Evolutionary conservation across 2,888 invertebrate genomes (phyloP).

Genomic region (Dicranocentrus wangi): DNA sequence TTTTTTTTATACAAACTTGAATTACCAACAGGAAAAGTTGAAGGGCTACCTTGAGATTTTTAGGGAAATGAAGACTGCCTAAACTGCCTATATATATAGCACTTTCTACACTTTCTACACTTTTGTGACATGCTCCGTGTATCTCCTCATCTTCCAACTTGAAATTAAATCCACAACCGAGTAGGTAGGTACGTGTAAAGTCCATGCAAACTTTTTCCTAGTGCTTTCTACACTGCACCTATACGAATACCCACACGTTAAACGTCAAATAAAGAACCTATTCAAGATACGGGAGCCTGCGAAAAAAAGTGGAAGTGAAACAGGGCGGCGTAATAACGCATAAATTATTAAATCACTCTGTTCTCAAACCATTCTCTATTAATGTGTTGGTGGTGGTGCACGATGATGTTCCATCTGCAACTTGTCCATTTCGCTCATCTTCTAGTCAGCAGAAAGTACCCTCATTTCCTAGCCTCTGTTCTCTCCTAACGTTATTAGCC

Average conservation of each 20-base stretch:
- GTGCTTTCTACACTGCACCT: too few relatives aligned
- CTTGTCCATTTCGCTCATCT: constrained; percentile 29
- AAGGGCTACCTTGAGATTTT: not conserved
- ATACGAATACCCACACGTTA: too few relatives aligned
- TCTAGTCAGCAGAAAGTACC: constrained; percentile 5
- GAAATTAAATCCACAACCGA: too few relatives aligned
- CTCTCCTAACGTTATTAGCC: not conserved
- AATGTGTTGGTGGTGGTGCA: constrained; percentile 1
- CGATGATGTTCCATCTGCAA: not conserved
- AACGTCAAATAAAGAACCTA: not conserved
- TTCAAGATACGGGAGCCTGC: not conserved
- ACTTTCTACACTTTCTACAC: too few relatives aligned
- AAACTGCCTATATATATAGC: too few relatives aligned
- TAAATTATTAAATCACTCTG: constrained; percentile 49
- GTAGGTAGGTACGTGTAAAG: too few relatives aligned
- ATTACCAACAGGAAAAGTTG: not conserved
- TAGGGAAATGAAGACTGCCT: too few relatives aligned
- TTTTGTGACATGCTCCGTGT: too few relatives aligned
- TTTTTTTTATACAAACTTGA: constrained; percentile 10
- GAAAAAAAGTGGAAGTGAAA: constrained; percentile 12
- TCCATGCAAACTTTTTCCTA: not conserved
- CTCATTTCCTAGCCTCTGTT: not conserved
- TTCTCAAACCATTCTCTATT: constrained; percentile 31
- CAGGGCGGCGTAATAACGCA: constrained; percentile 21
- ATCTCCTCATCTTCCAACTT: too few relatives aligned